Percentiles rank a stretch among this genome's conserved stretches.
Evolutionary conservation across 2,797 vertebrate genomes (phyloP).

Genomic region (Peromyscus nudipes): DNA sequence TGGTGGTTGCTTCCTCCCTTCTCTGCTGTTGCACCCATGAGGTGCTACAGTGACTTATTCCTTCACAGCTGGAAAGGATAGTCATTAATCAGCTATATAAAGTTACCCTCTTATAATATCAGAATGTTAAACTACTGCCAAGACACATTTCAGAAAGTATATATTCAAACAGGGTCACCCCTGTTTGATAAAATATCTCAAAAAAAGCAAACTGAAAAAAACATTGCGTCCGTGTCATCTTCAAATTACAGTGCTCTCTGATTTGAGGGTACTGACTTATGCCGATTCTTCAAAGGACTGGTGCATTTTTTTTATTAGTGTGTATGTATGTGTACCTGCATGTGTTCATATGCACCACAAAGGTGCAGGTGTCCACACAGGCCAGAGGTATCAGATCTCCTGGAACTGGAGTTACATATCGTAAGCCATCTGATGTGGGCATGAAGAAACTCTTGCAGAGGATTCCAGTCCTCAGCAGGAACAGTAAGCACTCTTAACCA

Average conservation of each 20-base stretch:
- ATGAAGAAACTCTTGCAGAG: not conserved
- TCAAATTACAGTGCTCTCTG: slow-evolving; percentile 18
- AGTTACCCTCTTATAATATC: not conserved
- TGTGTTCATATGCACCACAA: not conserved
- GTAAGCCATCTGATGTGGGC: not conserved
- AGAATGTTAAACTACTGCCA: not conserved
- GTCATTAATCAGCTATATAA: not conserved
- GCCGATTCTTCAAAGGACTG: not conserved
- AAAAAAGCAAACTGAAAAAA: slow-evolving; percentile 45
- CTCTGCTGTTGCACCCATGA: not conserved
- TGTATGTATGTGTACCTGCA: not conserved
- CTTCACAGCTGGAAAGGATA: slow-evolving; percentile 8
- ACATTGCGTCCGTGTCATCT: not conserved
- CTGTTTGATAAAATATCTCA: slow-evolving; percentile 38
- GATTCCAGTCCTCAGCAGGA: not conserved
- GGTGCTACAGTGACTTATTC: not conserved
- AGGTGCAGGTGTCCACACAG: not conserved
- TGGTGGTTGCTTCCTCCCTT: not conserved
- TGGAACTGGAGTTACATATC: not conserved
- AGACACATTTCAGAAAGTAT: not conserved
- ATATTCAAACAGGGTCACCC: not conserved
- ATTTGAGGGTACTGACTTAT: not conserved
- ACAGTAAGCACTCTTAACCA: no score
- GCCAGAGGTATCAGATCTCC: not conserved
- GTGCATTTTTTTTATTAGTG: not conserved